phyloP scores from a whole-genome alignment of 2,888 invertebrate genomes.

The Sinotaia quadrata region DNA sequence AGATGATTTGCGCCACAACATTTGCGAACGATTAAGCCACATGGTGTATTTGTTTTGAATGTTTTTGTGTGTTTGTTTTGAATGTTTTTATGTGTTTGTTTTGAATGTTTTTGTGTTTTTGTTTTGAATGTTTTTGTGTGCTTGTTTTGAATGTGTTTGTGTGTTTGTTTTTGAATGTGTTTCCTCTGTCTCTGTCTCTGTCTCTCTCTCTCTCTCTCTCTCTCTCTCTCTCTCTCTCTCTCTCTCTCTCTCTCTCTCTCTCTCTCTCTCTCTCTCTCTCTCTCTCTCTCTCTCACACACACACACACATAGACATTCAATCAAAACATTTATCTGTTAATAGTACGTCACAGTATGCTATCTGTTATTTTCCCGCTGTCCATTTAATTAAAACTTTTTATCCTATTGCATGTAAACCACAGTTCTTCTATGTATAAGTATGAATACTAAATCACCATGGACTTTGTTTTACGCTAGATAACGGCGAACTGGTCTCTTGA shows the following conservation, averaged over 20 bases:
- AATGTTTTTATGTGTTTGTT: background rate
- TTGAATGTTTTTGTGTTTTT: background rate
- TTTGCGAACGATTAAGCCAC: too few relatives aligned
- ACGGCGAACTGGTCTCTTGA: too few relatives aligned
- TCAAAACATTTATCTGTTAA: too few relatives aligned
- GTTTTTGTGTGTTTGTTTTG: background rate
- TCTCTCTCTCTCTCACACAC: background rate
- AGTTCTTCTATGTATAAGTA: too few relatives aligned
- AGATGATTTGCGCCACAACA: too few relatives aligned
- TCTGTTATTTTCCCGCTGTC: too few relatives aligned
- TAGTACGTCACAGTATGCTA: too few relatives aligned
- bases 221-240: background rate
- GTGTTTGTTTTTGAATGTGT: background rate
- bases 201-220: background rate
- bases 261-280: slow-evolving; percentile 2
- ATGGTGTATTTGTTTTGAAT: background rate
- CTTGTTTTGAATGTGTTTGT: background rate
- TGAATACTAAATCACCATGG: too few relatives aligned
- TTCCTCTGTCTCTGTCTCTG: background rate
- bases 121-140: background rate
- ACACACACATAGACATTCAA: too few relatives aligned
- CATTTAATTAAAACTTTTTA: too few relatives aligned
- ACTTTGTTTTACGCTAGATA: too few relatives aligned
- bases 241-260: slow-evolving; percentile 3
- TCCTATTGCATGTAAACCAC: too few relatives aligned